These are phyloP conservation scores for Drosophila dives DNA, from an alignment of 2,888 invertebrate species.

Conservation along the genomic window DNA sequence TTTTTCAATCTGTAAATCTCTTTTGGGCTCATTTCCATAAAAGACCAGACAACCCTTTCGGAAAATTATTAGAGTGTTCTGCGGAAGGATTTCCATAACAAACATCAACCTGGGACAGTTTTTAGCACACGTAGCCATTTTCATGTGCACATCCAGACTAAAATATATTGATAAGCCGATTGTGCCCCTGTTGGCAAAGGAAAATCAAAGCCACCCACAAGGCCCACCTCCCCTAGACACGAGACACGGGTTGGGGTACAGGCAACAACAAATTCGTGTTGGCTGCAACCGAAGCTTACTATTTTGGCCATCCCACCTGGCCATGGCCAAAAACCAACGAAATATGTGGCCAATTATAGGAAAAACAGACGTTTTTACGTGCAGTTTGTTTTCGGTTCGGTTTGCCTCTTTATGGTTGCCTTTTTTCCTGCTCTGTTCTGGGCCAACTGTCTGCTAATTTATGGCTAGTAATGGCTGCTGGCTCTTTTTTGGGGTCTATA, in stretches of 20 bases:
- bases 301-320: constrained; percentile 52
- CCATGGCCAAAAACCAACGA: constrained; percentile 52
- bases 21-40: constrained; percentile 61
- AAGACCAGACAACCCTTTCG: constrained; percentile 11
- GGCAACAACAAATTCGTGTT: constrained; percentile 22
- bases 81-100: constrained; percentile 60
- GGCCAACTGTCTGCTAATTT: constrained; percentile 57
- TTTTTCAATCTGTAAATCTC: constrained; percentile 35
- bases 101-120: constrained; percentile 69
- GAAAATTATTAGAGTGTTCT: constrained; percentile 46
- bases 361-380: constrained; percentile 76
- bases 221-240: neutral
- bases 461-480: constrained; percentile 60
- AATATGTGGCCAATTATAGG: constrained; percentile 79
- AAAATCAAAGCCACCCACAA: constrained; percentile 12
- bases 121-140: constrained; percentile 44
- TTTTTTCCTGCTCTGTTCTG: constrained; percentile 12
- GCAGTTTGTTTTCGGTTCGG: constrained; percentile 44
- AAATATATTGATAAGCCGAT: constrained; percentile 65
- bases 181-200: constrained; percentile 60
- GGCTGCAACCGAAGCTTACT: constrained; percentile 30
- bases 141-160: constrained; percentile 25
- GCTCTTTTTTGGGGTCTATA: constrained; percentile 30
- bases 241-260: neutral
- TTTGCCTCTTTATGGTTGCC: constrained; percentile 14